A percentile compares a stretch with the other conserved stretches of the same genome.
Evolutionary conservation across 2,888 invertebrate genomes (phyloP).

Genomic region (Ethmia dodecea): DNA sequence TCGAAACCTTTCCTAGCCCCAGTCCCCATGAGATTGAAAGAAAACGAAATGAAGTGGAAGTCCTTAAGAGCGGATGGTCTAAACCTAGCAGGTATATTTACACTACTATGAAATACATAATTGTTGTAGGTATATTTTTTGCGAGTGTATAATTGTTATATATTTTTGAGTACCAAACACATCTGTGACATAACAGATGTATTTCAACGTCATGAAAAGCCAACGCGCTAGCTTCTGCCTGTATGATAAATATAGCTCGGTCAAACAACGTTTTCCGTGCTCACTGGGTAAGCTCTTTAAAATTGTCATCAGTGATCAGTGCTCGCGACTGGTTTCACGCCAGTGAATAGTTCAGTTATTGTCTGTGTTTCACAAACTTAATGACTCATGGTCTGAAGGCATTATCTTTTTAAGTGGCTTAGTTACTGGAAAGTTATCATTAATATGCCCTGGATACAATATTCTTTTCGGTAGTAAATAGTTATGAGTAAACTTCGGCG

Average conservation of each 20-base stretch:
- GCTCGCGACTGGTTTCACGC: slow-evolving; percentile 71
- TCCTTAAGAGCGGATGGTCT: slow-evolving; percentile 62
- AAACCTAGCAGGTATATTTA: slow-evolving; percentile 64
- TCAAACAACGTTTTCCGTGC: slow-evolving; percentile 62
- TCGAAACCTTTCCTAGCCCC: slow-evolving; percentile 64
- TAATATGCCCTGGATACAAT: slow-evolving; percentile 42
- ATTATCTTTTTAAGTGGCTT: slow-evolving; percentile 29
- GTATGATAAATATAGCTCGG: slow-evolving; percentile 69
- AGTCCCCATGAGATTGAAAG: slow-evolving; percentile 44
- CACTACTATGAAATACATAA: not conserved
- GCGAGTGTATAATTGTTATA: not conserved
- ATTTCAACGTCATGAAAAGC: slow-evolving; percentile 65
- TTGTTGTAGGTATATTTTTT: not conserved
- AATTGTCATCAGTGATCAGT: slow-evolving; percentile 73
- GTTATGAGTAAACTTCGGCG: slow-evolving; percentile 75
- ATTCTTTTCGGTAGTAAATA: slow-evolving; percentile 37
- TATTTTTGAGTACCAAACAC: slow-evolving; percentile 31
- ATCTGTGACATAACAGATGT: slow-evolving; percentile 60
- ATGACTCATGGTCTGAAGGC: slow-evolving; percentile 42
- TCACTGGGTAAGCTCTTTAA: slow-evolving; percentile 70
- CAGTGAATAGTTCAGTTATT: slow-evolving; percentile 68
- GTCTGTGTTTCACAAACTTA: slow-evolving; percentile 52
- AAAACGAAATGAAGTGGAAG: slow-evolving; percentile 39
- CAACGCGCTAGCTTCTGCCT: slow-evolving; percentile 67
- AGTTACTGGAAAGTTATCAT: slow-evolving; percentile 31